A percentile compares a stretch with the other conserved stretches of the same genome.
phyloP scores from a whole-genome alignment of 2,797 vertebrate genomes.

The Sternarchorhynchus goeldii region DNA sequence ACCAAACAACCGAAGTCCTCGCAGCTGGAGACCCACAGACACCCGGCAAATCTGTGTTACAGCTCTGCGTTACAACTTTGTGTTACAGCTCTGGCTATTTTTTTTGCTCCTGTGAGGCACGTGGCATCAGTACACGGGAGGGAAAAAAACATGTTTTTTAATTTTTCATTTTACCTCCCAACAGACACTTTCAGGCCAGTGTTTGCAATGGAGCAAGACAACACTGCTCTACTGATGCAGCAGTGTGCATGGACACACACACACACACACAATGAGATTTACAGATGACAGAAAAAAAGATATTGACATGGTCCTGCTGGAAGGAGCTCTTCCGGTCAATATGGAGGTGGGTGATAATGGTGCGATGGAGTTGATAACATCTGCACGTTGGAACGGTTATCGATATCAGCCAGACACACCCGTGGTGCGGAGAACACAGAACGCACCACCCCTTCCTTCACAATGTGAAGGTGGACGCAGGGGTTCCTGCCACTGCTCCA shows the following conservation, averaged over 20 bases:
- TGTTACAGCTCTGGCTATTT: neutral
- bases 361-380: slow-evolving; percentile 52
- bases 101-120: neutral
- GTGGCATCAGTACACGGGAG: neutral
- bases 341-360: slow-evolving; percentile 59
- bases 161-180: slow-evolving; percentile 38
- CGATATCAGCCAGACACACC: slow-evolving; percentile 54
- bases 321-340: slow-evolving; percentile 52
- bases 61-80: neutral
- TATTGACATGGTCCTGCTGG: slow-evolving; percentile 51
- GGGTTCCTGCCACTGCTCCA: neutral
- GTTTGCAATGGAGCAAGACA: slow-evolving; percentile 10
- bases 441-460: slow-evolving; percentile 35
- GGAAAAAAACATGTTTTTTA: neutral
- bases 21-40: neutral
- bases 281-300: slow-evolving; percentile 44
- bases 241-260: slow-evolving; percentile 22
- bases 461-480: slow-evolving; percentile 20
- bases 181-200: slow-evolving; percentile 41
- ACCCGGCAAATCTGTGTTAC: neutral
- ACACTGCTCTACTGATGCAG: slow-evolving; percentile 21
- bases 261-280: slow-evolving; percentile 34
- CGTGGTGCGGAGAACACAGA: slow-evolving; percentile 30
- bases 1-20: neutral
- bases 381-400: slow-evolving; percentile 41